These are phyloP conservation scores for Galemys pyrenaicus DNA, from an alignment of 2,113 vertebrate genomes.

Conservation along the genomic window DNA sequence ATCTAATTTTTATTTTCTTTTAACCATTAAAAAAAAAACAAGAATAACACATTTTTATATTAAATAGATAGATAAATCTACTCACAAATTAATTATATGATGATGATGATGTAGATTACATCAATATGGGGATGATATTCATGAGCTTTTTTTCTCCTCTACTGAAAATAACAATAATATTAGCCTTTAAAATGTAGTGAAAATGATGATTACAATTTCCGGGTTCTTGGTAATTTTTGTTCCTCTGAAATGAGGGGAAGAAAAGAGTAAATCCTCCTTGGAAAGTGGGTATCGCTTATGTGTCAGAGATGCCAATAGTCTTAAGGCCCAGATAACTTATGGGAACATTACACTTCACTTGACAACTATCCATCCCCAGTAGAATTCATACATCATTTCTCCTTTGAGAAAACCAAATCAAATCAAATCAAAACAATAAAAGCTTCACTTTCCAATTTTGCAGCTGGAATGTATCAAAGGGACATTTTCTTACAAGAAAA, in stretches of 20 bases:
- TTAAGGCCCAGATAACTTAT: neutral
- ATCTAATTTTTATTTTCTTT: neutral
- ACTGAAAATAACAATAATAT: neutral
- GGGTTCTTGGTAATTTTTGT: neutral
- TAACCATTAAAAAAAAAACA: neutral
- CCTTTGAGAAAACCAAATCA: constrained; percentile 22
- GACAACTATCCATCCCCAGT: neutral
- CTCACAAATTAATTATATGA: neutral
- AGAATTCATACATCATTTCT: neutral
- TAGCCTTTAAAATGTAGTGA: neutral
- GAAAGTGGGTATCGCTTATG: neutral
- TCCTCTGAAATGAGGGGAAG: neutral
- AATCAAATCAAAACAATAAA: constrained; percentile 12
- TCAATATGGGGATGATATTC: neutral
- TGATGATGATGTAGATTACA: neutral
- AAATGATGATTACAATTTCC: neutral
- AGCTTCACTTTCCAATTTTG: neutral
- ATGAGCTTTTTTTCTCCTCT: neutral
- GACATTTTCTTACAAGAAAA: constrained; percentile 24
- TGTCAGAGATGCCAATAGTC: neutral
- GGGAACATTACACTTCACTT: neutral
- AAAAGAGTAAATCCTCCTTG: neutral
- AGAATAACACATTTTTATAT: neutral
- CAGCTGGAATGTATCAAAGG: constrained; percentile 19
- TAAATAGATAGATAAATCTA: neutral